These are phyloP conservation scores for Drosophila nigromelanica DNA, from an alignment of 1,140 invertebrate genomes.

Conservation along the genomic window DNA sequence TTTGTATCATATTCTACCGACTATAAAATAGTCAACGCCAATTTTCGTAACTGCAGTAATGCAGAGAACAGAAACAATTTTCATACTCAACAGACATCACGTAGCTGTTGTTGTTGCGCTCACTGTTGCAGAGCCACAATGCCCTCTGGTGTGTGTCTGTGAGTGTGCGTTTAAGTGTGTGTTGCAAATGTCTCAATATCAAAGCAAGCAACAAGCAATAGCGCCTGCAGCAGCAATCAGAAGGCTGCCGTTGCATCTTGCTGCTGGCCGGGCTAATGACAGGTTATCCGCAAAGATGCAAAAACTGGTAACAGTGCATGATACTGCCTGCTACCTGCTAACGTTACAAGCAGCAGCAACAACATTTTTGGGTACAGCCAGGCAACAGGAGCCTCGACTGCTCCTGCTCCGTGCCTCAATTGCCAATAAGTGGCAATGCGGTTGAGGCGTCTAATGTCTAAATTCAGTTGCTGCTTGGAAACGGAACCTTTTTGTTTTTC, in stretches of 20 bases:
- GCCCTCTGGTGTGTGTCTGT: conserved; percentile 2
- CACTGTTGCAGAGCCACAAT: conserved; percentile 4
- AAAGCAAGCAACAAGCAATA: conserved; percentile 41
- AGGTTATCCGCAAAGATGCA: conserved; percentile 76
- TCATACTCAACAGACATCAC: background rate
- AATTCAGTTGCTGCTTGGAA: conserved; percentile 58
- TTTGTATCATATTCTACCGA: background rate
- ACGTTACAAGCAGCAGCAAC: conserved; percentile 30
- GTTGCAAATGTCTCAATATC: conserved; percentile 73
- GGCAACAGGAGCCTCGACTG: conserved; percentile 11
- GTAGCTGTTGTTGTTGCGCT: background rate
- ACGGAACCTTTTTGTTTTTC: conserved; percentile 34
- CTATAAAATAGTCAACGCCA: background rate
- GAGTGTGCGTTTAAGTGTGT: conserved; percentile 40
- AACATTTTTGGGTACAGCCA: conserved; percentile 35
- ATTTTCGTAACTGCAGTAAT: background rate
- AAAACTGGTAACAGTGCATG: conserved; percentile 64
- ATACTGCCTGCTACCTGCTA: conserved; percentile 73
- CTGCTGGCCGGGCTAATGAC: conserved; percentile 67
- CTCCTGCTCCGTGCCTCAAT: conserved; percentile 32
- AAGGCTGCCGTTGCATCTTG: conserved; percentile 27
- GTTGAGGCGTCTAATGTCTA: conserved; percentile 73
- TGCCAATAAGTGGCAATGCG: conserved; percentile 76
- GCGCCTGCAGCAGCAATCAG: conserved; percentile 37
- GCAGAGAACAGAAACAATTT: background rate